Conservation (phyloP, 2,888 invertebrate species). For the Synergus gifuensis region DNA sequence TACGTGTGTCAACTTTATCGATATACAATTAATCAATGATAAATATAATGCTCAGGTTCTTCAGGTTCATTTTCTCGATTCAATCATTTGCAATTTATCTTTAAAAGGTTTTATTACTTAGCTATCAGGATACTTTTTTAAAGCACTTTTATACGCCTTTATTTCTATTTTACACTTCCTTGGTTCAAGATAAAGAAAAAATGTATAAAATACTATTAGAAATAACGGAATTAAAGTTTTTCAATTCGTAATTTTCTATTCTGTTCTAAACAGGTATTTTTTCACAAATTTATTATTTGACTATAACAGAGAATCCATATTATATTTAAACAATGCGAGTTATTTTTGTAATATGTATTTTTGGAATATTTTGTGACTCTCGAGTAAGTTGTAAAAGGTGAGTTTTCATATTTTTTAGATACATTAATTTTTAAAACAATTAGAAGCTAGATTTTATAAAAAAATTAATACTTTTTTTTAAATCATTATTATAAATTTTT, state of each 20-base stretch:
- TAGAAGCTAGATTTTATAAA: too few relatives aligned
- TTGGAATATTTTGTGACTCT: not conserved
- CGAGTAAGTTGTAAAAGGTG: not conserved
- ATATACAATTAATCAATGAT: not conserved
- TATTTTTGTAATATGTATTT: not conserved
- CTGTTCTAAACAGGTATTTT: not conserved
- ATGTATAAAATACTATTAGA: not conserved
- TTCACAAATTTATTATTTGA: not conserved
- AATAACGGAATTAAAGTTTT: too few relatives aligned
- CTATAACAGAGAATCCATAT: not conserved
- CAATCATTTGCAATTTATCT: not conserved
- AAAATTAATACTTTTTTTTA: not conserved
- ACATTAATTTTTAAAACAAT: too few relatives aligned
- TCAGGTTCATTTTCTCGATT: not conserved
- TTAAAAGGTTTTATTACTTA: not conserved
- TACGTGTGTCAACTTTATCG: not conserved
- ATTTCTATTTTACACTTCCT: not conserved
- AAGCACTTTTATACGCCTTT: not conserved
- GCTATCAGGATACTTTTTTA: not conserved
- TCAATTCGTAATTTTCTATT: too few relatives aligned
- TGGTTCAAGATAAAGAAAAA: not conserved
- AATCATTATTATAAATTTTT: not conserved
- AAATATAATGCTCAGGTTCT: not conserved
- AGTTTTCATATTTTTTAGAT: not conserved
- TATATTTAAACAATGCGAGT: not conserved